Evolutionary conservation across 2,113 vertebrate genomes (phyloP), one percentile per base, ranked within the genome.

Genomic region (Gila orcuttii): DNA sequence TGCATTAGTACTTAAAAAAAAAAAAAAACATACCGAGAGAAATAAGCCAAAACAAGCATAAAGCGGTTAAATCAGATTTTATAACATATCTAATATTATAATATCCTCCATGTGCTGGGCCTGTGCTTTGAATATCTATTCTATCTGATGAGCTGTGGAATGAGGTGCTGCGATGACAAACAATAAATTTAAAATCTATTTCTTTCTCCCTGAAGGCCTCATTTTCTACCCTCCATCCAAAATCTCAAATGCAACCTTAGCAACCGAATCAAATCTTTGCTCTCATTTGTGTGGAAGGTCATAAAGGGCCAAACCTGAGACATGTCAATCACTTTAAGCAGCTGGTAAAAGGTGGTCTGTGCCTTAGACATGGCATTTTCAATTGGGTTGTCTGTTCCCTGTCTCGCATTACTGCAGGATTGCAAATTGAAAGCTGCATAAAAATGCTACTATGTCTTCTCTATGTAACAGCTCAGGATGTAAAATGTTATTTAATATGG

Each of bases 131-230:
- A 84, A 64, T 76, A 64, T 50, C 52, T 60, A 36, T 83, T 55
- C 28, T 62, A 55, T 75, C 59, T 75, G 82, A 84, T 75, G 82
- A 60, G 69, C 33, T 84, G 82, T 84, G 82, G 69, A 76, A 84
- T 84, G 82, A 75, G 55, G 68, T 31, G n/a, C 9, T 45, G 59
- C 15, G 59, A 84, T 33, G 73, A 25, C 39, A 33, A 55, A 66
- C 71, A 84, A 84, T 76, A 84, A 64, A 84, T 64, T 62, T 42
- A 76, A 84, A 77, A 64, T 50, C 73, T 12, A 62, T 47, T 84
- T 60, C 39, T n/a, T 28, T 21, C 47, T 64, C 66, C 10, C 66
- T 33, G n/a, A 21, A 39, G 81, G 59, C 17, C n/a, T 47, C 21
- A 4, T 45, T 25, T 42, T 84, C 59, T 13, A 17, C 69, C 47